Percentiles rank a stretch among this genome's conserved stretches.
Evolutionary conservation across 2,888 invertebrate species (phyloP).

Genomic region (Antheraea assamensis): DNA sequence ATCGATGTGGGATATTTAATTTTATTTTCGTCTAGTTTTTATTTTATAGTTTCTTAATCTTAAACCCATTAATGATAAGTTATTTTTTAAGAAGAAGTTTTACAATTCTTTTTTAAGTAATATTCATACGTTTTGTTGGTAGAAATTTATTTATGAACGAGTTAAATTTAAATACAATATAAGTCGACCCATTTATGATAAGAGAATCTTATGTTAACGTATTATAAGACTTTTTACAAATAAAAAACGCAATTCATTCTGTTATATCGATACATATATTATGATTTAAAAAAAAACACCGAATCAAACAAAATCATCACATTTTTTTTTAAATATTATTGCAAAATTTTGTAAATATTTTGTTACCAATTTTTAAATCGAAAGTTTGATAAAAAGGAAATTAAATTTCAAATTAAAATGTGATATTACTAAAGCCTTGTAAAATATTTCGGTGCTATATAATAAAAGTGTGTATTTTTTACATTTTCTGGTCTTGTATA

Average conservation of each 20-base stretch:
- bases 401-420: too few relatives aligned
- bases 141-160: too few relatives aligned
- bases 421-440: neutral
- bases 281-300: neutral
- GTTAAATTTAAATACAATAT: too few relatives aligned
- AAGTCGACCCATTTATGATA: too few relatives aligned
- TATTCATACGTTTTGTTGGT: too few relatives aligned
- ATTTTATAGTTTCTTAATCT: neutral
- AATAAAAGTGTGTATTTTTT: neutral
- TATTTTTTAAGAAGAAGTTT: neutral
- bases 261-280: too few relatives aligned
- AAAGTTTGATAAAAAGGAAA: too few relatives aligned
- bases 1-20: neutral
- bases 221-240: too few relatives aligned
- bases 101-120: neutral
- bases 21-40: neutral
- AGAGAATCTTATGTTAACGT: too few relatives aligned
- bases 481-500: neutral
- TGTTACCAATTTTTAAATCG: neutral
- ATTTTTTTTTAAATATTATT: neutral
- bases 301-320: neutral
- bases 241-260: too few relatives aligned
- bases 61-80: neutral
- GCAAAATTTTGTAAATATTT: conserved; percentile 3
- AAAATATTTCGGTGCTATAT: neutral